Evolutionary conservation across 2,888 invertebrate genomes (phyloP), one percentile per base, ranked within the genome.

Genomic region (Linhomoeus sp.): DNA sequence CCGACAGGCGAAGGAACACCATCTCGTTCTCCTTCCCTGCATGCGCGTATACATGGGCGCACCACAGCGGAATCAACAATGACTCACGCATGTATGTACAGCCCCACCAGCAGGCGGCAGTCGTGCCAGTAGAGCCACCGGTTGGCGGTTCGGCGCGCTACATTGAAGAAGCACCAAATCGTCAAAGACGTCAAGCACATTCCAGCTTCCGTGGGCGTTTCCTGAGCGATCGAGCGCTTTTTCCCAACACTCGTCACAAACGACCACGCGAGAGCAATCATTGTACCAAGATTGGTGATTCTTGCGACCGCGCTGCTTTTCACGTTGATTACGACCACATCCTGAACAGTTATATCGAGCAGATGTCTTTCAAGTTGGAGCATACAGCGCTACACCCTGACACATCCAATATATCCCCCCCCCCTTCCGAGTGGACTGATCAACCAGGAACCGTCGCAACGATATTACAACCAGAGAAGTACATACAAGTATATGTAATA

Each of bases 131-230:
- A 58, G 51, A 20, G 54, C 48, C n/a, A 47, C 43, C 7, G 56
- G 57, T 3, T 58, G 60, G 5, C 55, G 46, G 41, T 58, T 59
- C 5, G 61, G 61, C 1, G 59, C 53, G 7, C 54, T 51, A 26
- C 53, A 52, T 9, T 47, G 36, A 9, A 58, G 57, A 3, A 61
- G 51, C 19, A 61, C 44, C 22, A 54, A 48, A 43, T 58, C 55
- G 17, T 48, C 46, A 3, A 47, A 41, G 26, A 59, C 57, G 48
- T 61, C 61, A n/a, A 59, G 38, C 23, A 55, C 36, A 14, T 48
- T 22, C 59, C 59, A 60, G 20, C 23, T 19, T 12, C 49, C 49
- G 33, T 43, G 37, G 2, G 15, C 12, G 2, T 19, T 20, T 9
- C 41, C 47, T 47, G 37, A 24, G 41, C 15, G 12, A 15, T 15